These are phyloP conservation scores for Lepisosteus oculatus DNA, from an alignment of 2,113 vertebrate genomes.

Conservation along the genomic window DNA sequence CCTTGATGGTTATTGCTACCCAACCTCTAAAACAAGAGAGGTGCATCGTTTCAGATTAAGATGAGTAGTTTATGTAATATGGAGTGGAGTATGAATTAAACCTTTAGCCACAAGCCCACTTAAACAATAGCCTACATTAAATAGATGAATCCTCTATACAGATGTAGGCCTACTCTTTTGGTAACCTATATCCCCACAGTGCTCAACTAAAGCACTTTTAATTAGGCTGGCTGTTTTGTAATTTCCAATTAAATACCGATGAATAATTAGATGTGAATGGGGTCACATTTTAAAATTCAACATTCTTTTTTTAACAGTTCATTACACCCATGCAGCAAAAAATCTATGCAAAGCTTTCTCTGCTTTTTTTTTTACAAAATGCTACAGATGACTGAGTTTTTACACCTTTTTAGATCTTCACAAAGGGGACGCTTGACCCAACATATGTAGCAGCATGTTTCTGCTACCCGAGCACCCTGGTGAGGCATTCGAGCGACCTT, in stretches of 20 bases:
- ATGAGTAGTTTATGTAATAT: too few species aligned
- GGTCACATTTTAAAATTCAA: constrained; percentile 76
- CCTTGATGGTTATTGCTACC: too few species aligned
- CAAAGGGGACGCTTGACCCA: constrained; percentile 86
- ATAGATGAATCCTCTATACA: too few species aligned
- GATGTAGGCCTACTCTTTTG: too few species aligned
- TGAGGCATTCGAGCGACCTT: constrained; percentile 65
- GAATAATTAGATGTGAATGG: constrained; percentile 82
- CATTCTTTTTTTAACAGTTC: constrained; percentile 76
- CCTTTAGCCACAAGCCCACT: too few species aligned
- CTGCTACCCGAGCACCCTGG: constrained; percentile 68
- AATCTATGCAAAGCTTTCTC: constrained; percentile 65
- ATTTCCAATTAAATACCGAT: constrained; percentile 81
- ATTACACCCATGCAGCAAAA: constrained; percentile 72
- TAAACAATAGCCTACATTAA: too few species aligned
- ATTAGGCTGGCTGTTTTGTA: constrained; percentile 56
- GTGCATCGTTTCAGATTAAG: too few species aligned
- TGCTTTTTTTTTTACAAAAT: constrained; percentile 49
- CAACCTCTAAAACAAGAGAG: too few species aligned
- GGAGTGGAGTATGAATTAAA: too few species aligned
- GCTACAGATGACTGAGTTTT: constrained; percentile 80
- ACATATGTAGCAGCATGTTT: constrained; percentile 86
- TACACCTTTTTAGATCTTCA: constrained; percentile 79
- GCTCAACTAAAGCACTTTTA: constrained; percentile 64
- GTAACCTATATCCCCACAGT: constrained; percentile 13